phyloP scores from a whole-genome alignment of 2,113 vertebrate species.

The Xiphias gladius region DNA sequence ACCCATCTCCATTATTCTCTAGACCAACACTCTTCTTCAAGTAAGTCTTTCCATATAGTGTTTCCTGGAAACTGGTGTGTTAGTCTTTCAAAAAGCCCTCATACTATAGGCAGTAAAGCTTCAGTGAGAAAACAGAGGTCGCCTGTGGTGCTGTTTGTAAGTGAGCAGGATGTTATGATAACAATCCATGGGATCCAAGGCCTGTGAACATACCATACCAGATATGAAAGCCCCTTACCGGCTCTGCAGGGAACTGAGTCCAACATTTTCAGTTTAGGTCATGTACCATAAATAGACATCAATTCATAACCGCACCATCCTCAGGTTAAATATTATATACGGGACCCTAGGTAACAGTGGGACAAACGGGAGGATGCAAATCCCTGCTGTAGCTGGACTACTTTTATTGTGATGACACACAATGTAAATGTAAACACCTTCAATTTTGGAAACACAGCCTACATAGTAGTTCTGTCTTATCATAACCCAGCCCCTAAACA shows the following conservation, averaged over 20 bases:
- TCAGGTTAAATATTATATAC: constrained; percentile 16
- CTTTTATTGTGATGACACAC: neutral
- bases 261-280: constrained; percentile 14
- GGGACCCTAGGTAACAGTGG: neutral
- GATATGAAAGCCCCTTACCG: constrained; percentile 33
- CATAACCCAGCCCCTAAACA: neutral
- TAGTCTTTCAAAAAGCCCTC: constrained; percentile 4
- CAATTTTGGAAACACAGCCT: neutral
- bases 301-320: neutral
- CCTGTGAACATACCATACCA: constrained; percentile 44
- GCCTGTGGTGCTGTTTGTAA: constrained; percentile 36
- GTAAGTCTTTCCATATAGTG: neutral
- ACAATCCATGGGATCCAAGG: constrained; percentile 35
- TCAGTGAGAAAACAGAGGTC: constrained; percentile 28
- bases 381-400: neutral
- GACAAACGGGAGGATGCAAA: neutral
- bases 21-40: constrained; percentile 4
- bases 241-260: neutral
- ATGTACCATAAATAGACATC: constrained; percentile 41
- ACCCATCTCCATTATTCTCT: neutral
- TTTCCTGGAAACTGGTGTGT: constrained; percentile 30
- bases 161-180: constrained; percentile 60
- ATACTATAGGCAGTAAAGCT: constrained; percentile 10
- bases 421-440: neutral
- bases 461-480: neutral